Evolutionary conservation across 2,113 vertebrate genomes (phyloP).

Genomic region (Gallinago undulata): DNA sequence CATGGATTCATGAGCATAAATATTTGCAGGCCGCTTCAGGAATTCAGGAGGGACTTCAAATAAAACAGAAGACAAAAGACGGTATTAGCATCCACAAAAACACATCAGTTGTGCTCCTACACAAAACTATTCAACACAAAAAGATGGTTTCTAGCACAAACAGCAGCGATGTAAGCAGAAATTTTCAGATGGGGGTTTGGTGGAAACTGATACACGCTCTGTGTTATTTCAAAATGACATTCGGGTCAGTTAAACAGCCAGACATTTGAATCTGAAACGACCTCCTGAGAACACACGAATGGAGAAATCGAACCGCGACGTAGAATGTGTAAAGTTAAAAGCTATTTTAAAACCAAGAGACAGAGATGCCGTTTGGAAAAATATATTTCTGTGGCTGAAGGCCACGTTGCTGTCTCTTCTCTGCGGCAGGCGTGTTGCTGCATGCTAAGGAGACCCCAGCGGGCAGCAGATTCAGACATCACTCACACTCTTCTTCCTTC

Average conservation of each 20-base stretch:
- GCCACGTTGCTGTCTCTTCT: not conserved
- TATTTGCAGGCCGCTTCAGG: slow-evolving; percentile 83
- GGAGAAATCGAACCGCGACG: not conserved
- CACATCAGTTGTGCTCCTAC: not conserved
- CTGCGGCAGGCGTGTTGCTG: not conserved
- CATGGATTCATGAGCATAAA: slow-evolving; percentile 94
- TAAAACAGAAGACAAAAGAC: not conserved
- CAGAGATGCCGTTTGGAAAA: not conserved
- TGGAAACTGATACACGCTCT: not conserved
- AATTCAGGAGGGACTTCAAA: slow-evolving; percentile 86
- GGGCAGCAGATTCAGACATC: not conserved
- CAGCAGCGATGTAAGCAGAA: not conserved
- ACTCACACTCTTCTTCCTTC: not conserved
- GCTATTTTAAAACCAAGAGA: not conserved
- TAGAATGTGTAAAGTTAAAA: not conserved
- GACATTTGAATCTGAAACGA: not conserved
- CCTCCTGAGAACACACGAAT: not conserved
- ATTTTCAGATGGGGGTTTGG: not conserved
- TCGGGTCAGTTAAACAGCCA: not conserved
- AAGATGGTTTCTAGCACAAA: not conserved
- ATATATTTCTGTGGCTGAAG: not conserved
- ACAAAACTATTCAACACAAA: not conserved
- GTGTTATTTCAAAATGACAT: not conserved
- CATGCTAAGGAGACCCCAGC: not conserved
- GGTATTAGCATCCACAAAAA: not conserved